A percentile compares a stretch with the other conserved stretches of the same genome.
Evolutionary conservation across 2,888 invertebrate genomes (phyloP).

Genomic region (Lepetodrilus schrolli): DNA sequence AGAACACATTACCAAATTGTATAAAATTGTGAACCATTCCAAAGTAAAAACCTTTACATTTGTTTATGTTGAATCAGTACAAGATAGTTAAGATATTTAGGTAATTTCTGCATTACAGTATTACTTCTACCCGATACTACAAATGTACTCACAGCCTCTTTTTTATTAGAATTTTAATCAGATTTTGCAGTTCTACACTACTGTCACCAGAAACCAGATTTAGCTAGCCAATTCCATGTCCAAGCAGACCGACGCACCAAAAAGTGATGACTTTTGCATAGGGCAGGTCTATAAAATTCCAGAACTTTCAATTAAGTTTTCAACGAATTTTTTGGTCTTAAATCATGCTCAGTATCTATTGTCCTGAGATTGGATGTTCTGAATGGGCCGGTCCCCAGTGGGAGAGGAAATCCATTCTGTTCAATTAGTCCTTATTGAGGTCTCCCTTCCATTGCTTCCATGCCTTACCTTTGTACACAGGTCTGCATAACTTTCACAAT

Average conservation of each 20-base stretch:
- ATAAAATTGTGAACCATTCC: too few species aligned
- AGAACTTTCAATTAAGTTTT: conserved; percentile 16
- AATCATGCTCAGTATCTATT: conserved; percentile 12
- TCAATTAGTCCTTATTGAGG: conserved; percentile 14
- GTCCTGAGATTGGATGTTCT: neutral
- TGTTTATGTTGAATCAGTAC: too few species aligned
- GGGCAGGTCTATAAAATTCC: conserved; percentile 4
- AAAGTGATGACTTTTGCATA: neutral
- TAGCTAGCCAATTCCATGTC: conserved; percentile 12
- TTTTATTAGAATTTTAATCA: too few species aligned
- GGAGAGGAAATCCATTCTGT: conserved; percentile 6
- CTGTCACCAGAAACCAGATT: neutral
- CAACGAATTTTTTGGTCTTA: neutral
- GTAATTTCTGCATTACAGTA: too few species aligned
- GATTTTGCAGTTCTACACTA: too few species aligned
- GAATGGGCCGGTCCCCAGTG: neutral
- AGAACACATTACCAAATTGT: too few species aligned
- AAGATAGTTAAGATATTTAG: too few species aligned
- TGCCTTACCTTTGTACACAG: neutral
- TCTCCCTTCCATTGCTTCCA: neutral
- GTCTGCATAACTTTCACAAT: neutral
- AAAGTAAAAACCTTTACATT: too few species aligned
- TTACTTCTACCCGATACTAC: too few species aligned
- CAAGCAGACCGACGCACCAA: neutral
- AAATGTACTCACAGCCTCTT: too few species aligned